phyloP scores from a whole-genome alignment of 2,888 invertebrate species.

The Ochropleura plecta region DNA sequence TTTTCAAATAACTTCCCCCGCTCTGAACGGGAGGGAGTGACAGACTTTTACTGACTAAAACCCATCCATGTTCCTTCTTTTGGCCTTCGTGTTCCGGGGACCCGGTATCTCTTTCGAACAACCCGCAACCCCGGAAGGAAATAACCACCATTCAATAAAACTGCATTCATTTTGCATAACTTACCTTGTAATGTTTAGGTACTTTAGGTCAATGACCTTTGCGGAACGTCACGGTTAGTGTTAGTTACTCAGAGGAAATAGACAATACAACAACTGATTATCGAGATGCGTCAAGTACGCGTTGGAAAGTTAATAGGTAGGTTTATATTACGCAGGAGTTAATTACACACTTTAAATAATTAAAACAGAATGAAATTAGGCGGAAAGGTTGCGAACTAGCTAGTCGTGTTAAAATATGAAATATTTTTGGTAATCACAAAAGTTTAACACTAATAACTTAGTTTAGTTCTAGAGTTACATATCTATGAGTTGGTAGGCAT shows the following conservation, averaged over 20 bases:
- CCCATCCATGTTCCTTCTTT: too few species aligned
- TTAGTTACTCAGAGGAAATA: slow-evolving; percentile 18
- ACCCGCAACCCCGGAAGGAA: too few species aligned
- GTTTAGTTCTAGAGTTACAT: not conserved
- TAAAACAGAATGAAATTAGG: slow-evolving; percentile 13
- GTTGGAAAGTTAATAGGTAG: slow-evolving; percentile 26
- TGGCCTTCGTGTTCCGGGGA: too few species aligned
- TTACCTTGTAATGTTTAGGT: not conserved
- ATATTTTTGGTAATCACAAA: not conserved
- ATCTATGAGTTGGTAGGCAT: not conserved
- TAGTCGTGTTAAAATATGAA: not conserved
- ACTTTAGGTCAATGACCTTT: slow-evolving; percentile 36
- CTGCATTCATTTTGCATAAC: not conserved
- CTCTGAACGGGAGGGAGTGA: too few species aligned
- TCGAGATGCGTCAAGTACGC: not conserved
- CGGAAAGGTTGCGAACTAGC: slow-evolving; percentile 3
- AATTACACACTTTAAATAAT: slow-evolving; percentile 13
- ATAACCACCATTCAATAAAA: not conserved
- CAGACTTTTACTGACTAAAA: too few species aligned
- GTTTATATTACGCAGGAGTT: slow-evolving; percentile 3
- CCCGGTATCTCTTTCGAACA: too few species aligned
- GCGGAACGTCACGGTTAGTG: slow-evolving; percentile 8
- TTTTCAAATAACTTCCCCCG: too few species aligned
- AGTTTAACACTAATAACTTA: not conserved
- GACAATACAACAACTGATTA: slow-evolving; percentile 33